These are phyloP conservation scores for Brachirus orientalis DNA, from an alignment of 2,113 vertebrate species.

Conservation along the genomic window DNA sequence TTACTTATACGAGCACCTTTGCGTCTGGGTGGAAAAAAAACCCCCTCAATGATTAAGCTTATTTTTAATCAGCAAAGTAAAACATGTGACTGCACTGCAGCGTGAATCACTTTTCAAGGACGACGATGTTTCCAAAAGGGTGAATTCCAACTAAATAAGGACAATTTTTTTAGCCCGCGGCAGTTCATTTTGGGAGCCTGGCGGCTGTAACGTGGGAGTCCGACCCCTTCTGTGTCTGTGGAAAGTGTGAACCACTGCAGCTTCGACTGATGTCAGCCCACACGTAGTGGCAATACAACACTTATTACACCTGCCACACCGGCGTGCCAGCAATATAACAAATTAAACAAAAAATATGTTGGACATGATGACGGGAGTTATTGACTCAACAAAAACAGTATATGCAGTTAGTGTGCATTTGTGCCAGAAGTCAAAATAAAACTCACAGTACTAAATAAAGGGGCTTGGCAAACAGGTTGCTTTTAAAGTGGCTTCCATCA, in stretches of 20 bases:
- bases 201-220: background rate
- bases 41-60: too few relatives aligned
- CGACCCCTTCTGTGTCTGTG: background rate
- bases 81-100: background rate
- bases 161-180: background rate
- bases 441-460: background rate
- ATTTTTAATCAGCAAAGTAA: background rate
- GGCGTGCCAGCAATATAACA: background rate
- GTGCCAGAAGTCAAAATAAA: conserved; percentile 1
- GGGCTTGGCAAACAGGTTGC: background rate
- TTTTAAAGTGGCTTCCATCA: background rate
- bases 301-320: background rate
- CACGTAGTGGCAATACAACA: background rate
- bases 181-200: background rate
- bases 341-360: background rate
- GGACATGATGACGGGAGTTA: conserved; percentile 2
- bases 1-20: background rate
- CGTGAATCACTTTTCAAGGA: background rate
- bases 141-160: background rate
- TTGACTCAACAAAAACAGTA: conserved; percentile 1
- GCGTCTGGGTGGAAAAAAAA: too few relatives aligned
- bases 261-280: background rate
- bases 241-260: background rate
- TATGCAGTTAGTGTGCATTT: background rate
- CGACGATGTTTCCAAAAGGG: background rate